These are phyloP conservation scores for Acridotheres tristis DNA, from an alignment of 2,797 vertebrate genomes.

Conservation along the genomic window DNA sequence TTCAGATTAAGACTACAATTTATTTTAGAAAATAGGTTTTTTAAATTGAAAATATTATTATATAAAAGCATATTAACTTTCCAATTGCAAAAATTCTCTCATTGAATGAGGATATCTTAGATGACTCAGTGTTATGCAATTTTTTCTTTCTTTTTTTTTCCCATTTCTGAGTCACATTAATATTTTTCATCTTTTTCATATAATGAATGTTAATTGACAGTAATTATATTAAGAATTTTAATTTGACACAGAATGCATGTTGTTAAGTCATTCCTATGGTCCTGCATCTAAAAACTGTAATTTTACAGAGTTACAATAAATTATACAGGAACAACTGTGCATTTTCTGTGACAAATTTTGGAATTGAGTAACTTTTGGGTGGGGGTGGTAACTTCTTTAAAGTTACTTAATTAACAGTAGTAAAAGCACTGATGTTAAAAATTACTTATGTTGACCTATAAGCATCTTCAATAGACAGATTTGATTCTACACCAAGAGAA, in stretches of 20 bases:
- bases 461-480: background rate
- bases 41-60: background rate
- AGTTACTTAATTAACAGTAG: background rate
- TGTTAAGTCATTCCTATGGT: background rate
- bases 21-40: background rate
- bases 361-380: background rate
- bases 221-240: background rate
- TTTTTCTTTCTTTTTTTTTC: background rate
- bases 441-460: background rate
- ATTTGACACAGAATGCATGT: background rate
- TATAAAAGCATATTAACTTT: background rate
- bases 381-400: background rate
- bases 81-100: background rate
- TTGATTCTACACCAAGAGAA: background rate
- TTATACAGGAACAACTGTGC: background rate
- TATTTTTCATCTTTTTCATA: background rate
- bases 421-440: background rate
- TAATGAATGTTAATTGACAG: background rate
- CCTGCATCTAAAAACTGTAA: background rate
- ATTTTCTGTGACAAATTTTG: background rate
- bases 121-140: background rate
- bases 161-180: background rate
- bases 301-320: background rate
- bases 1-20: background rate
- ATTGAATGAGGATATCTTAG: background rate